Evolutionary conservation across 1,140 invertebrate genomes (phyloP).

Genomic region (Tribolium castaneum): DNA sequence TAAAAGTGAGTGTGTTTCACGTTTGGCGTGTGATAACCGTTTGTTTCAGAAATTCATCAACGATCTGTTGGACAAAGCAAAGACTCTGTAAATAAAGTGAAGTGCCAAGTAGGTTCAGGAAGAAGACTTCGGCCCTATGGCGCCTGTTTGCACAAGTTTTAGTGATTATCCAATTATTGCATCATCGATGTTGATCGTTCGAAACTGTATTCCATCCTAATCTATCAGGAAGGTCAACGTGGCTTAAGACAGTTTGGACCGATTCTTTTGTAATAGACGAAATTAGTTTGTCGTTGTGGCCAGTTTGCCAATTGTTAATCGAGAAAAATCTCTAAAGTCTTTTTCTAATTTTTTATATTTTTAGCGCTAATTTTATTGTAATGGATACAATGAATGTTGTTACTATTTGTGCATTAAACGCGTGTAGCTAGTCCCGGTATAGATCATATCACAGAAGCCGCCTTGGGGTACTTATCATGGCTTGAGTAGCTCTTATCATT

Average conservation of each 20-base stretch:
- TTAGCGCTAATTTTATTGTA: constrained; percentile 38
- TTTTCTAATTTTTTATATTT: constrained; percentile 50
- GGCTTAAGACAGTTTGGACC: constrained; percentile 11
- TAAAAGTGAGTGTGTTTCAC: constrained; percentile 74
- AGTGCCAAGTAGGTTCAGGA: constrained; percentile 61
- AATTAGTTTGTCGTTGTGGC: constrained; percentile 28
- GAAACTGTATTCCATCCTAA: constrained; percentile 41
- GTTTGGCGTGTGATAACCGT: constrained; percentile 39
- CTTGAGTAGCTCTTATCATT: constrained; percentile 32
- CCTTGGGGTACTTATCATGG: constrained; percentile 9
- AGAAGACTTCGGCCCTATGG: constrained; percentile 54
- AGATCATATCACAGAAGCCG: constrained; percentile 48
- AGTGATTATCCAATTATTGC: constrained; percentile 50
- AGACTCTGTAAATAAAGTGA: constrained; percentile 77
- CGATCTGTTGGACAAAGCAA: constrained; percentile 88
- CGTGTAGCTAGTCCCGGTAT: constrained; percentile 44
- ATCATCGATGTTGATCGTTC: constrained; percentile 49
- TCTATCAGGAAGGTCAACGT: constrained; percentile 33
- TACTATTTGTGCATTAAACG: constrained; percentile 40
- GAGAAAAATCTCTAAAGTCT: constrained; percentile 11
- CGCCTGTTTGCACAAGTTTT: constrained; percentile 55
- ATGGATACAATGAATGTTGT: constrained; percentile 32
- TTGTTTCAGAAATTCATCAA: constrained; percentile 88
- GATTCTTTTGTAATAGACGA: constrained; percentile 36
- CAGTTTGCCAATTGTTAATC: constrained; percentile 43